phyloP scores from a whole-genome alignment of 92 coral and sea anemone species.

The Umimayanthus kanabou region DNA sequence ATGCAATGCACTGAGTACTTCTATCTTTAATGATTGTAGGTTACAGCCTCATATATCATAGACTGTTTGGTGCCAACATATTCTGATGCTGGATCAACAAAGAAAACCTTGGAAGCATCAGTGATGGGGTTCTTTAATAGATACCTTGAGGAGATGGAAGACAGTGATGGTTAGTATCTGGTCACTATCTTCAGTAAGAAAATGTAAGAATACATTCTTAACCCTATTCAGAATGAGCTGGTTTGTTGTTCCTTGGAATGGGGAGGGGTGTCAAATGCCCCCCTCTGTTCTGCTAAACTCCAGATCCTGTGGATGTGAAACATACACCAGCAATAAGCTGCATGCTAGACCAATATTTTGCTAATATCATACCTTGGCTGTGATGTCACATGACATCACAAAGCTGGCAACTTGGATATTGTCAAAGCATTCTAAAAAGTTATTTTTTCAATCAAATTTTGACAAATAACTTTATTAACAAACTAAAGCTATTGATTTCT shows the following conservation, averaged over 20 bases:
- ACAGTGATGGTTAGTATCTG: slow-evolving; percentile 30
- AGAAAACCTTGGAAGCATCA: slow-evolving; percentile 31
- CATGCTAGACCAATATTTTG: slow-evolving; percentile 22
- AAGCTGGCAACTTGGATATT: slow-evolving; percentile 24
- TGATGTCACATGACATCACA: slow-evolving; percentile 25
- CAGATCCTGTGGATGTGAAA: slow-evolving; percentile 33
- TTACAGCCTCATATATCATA: slow-evolving; percentile 31
- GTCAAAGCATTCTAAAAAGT: slow-evolving; percentile 24
- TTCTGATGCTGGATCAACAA: slow-evolving; percentile 34
- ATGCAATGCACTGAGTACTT: slow-evolving; percentile 32
- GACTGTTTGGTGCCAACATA: slow-evolving; percentile 33
- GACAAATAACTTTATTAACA: slow-evolving; percentile 19
- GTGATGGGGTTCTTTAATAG: slow-evolving; percentile 27
- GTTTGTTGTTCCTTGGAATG: slow-evolving; percentile 30
- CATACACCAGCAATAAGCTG: slow-evolving; percentile 23
- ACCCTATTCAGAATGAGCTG: slow-evolving; percentile 22
- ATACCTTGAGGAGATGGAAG: slow-evolving; percentile 38
- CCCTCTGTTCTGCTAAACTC: slow-evolving; percentile 18
- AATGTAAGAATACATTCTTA: slow-evolving; percentile 18
- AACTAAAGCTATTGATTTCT: slow-evolving; percentile 25
- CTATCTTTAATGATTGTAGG: slow-evolving; percentile 34
- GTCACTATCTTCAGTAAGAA: slow-evolving; percentile 28
- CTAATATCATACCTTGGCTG: slow-evolving; percentile 29
- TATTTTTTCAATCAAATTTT: slow-evolving; percentile 19
- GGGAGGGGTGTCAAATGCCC: slow-evolving; percentile 30